A percentile compares a stretch with the other conserved stretches of the same genome.
These are phyloP conservation scores for Heteractis magnifica DNA, from an alignment of 92 coral and sea anemone genomes.

Conservation along the genomic window DNA sequence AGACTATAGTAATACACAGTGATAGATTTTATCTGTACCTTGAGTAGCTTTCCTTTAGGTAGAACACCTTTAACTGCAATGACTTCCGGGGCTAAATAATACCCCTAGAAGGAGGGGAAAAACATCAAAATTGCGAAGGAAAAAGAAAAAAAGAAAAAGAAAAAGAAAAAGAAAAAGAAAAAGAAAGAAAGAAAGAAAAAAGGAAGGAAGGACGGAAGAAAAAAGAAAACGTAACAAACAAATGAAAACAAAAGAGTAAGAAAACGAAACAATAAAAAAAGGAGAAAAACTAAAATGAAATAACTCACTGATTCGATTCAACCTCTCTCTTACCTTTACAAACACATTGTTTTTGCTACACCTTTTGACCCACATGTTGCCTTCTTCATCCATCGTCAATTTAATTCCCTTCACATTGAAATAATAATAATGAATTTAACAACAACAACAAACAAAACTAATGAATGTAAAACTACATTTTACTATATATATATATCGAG, in stretches of 20 bases:
- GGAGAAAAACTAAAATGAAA: not conserved
- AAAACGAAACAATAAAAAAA: not conserved
- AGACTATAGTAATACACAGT: not conserved
- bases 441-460: not conserved
- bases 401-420: slow-evolving; percentile 50
- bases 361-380: slow-evolving; percentile 67
- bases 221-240: too few species aligned
- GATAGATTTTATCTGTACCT: slow-evolving; percentile 18
- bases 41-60: slow-evolving; percentile 36
- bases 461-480: not conserved
- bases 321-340: slow-evolving; percentile 50
- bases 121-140: too few species aligned
- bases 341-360: slow-evolving; percentile 60
- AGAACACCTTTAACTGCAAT: slow-evolving; percentile 29
- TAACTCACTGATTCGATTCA: too few species aligned
- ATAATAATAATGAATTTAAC: not conserved
- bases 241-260: too few species aligned
- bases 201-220: too few species aligned
- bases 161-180: too few species aligned
- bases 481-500: too few species aligned
- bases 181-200: too few species aligned
- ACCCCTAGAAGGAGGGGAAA: slow-evolving; percentile 32
- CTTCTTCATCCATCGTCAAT: slow-evolving; percentile 56
- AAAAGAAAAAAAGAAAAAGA: too few species aligned
- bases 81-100: slow-evolving; percentile 45